Percentiles rank a stretch among this genome's conserved stretches.
phyloP scores from a whole-genome alignment of 2,888 invertebrate species.

The Leuctra nigra region DNA sequence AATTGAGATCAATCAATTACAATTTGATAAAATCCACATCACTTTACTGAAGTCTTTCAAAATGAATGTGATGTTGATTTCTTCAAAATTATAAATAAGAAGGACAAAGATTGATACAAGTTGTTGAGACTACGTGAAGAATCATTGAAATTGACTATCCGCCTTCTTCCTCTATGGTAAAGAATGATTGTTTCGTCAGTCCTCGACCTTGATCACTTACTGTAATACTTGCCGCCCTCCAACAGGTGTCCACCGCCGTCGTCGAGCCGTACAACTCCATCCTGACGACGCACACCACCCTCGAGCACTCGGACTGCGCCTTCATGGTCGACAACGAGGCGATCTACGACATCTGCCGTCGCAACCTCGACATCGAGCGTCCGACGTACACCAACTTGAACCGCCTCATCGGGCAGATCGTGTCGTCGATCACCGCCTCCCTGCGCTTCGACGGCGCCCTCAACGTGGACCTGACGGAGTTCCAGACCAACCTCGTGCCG shows the following conservation, averaged over 20 bases:
- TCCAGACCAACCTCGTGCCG: constrained; percentile 92
- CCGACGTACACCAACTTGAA: constrained; percentile 97
- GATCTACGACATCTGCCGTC: constrained; percentile 87
- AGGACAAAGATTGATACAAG: no score
- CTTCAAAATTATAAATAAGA: no score
- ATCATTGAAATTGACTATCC: no score
- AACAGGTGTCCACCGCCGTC: constrained; percentile 64
- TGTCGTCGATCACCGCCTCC: constrained; percentile 87
- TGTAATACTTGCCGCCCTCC: neutral
- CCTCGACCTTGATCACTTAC: no score
- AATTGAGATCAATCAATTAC: no score
- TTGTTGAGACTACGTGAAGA: no score
- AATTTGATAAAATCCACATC: no score
- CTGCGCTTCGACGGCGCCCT: constrained; percentile 89
- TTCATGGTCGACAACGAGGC: constrained; percentile 94
- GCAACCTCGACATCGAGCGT: constrained; percentile 90
- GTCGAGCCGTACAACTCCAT: constrained; percentile 99
- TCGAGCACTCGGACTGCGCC: constrained; percentile 93
- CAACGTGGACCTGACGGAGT: constrained; percentile 90
- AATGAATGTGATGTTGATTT: no score
- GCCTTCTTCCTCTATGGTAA: no score
- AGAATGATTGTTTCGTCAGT: no score
- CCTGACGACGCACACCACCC: constrained; percentile 90
- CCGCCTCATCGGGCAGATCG: constrained; percentile 91
- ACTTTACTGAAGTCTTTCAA: no score